Evolutionary conservation across 2,113 vertebrate genomes (phyloP), one percentile per base, ranked within the genome.

Genomic region (Myotis yumanensis): DNA sequence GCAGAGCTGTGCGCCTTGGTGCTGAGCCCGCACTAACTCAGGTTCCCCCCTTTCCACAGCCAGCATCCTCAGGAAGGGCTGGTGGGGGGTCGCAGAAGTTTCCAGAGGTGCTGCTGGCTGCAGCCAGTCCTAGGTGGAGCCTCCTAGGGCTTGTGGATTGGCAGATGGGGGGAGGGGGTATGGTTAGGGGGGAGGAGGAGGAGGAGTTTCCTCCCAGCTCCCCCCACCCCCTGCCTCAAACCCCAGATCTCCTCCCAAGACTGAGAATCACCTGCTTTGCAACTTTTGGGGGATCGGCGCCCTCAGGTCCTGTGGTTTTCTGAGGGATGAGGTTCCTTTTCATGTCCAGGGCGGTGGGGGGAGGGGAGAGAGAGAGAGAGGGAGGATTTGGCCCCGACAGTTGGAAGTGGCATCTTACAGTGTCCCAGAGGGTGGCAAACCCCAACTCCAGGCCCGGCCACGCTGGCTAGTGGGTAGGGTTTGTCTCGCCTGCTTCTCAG

Each of bases 31-130:
- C 16, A 1, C 30, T 37, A 4, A 3, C 0, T 28, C 40, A 10
- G 0, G 22, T 20, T 3, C 51, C 57, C 6, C 6, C 32, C 18
- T 30, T 25, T 35, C 12, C 12, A 3, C 22, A 32, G 28, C 4
- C 4, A 4, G 51, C 11, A 4, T 7, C 35, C 35, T 4, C 1
- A 0, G n/a, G 5, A 7, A 4, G 32, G 11, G 2, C 18, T n/a
- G n/a, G n/a, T 0, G 0, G 15, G 23, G 25, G 4, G 15, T 9
- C 5, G 40, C 35, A 4, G 32, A 37, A 23, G 8, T 48, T 30
- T 62, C 32, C n/a, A 32, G 32, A 23, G 20, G 32, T 2, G 5
- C 2, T 2, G 5, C 2, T 57, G 35, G 87, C n/a, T 10, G n/a
- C 30, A 7, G 20, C 3, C 12, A 4, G 46, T 20, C 40, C 7